Conservation (phyloP, 2,888 invertebrate genomes). For the Torymus texanus region DNA sequence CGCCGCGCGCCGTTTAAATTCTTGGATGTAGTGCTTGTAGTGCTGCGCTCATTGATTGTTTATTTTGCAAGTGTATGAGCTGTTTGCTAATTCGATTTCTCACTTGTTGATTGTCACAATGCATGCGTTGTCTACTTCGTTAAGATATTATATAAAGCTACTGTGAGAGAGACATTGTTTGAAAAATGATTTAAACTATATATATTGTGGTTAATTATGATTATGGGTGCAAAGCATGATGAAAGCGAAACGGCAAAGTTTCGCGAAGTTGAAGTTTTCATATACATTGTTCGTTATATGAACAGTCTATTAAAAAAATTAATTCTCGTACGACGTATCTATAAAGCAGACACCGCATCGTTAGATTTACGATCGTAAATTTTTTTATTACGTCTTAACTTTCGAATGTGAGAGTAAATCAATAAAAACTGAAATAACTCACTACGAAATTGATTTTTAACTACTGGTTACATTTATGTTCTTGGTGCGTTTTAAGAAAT, state of each 20-base stretch:
- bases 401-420: conserved; percentile 29
- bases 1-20: background rate
- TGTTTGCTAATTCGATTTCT: conserved; percentile 2
- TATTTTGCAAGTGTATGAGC: conserved; percentile 7
- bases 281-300: background rate
- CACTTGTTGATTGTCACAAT: background rate
- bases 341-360: no score
- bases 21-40: background rate
- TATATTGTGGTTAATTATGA: no score
- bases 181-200: no score
- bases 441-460: conserved; percentile 2
- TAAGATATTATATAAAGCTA: no score
- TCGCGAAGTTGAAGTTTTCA: background rate
- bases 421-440: background rate
- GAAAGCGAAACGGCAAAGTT: no score
- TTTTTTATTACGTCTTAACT: conserved; percentile 14
- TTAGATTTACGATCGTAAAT: conserved; percentile 23
- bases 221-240: no score
- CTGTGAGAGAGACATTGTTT: no score
- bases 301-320: background rate
- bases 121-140: no score
- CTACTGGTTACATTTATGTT: background rate
- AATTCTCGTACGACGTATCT: background rate
- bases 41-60: conserved; percentile 4
- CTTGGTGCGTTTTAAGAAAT: background rate